Evolutionary conservation across 2,888 invertebrate species (phyloP).

Genomic region (Xiphydria camelus): DNA sequence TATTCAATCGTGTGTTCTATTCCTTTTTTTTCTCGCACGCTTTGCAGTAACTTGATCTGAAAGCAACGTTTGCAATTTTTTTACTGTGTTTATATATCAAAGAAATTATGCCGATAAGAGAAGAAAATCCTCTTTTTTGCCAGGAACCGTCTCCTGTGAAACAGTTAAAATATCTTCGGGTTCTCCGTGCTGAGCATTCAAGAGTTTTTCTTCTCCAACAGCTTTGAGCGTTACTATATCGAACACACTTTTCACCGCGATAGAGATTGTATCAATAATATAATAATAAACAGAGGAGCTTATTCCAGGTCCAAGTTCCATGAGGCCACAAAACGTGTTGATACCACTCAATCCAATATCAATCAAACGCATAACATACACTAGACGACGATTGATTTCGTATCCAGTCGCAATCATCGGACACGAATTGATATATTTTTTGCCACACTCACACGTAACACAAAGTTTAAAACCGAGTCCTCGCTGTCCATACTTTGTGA

Average conservation of each 20-base stretch:
- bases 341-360: constrained; percentile 21
- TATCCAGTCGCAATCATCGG: constrained; percentile 21
- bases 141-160: constrained; percentile 25
- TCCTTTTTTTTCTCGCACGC: constrained; percentile 16
- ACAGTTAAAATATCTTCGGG: constrained; percentile 17
- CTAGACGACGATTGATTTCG: constrained; percentile 27
- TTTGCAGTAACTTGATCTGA: constrained; percentile 22
- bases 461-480: constrained; percentile 25
- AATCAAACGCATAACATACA: constrained; percentile 23
- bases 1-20: constrained; percentile 16
- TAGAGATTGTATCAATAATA: constrained; percentile 3
- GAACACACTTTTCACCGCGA: constrained; percentile 18
- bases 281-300: constrained; percentile 1
- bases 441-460: constrained; percentile 22
- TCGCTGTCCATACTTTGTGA: constrained; percentile 18
- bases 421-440: constrained; percentile 23
- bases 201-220: constrained; percentile 17
- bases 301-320: constrained; percentile 22
- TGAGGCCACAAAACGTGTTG: constrained; percentile 21
- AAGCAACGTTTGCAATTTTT: constrained; percentile 20
- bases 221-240: constrained; percentile 18
- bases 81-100: constrained; percentile 18
- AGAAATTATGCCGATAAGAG: constrained; percentile 25
- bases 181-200: constrained; percentile 6
- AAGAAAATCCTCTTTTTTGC: constrained; percentile 24